Base-by-base conservation (phyloP, 1,140 invertebrate genomes). In the Papilio dardanus region DNA sequence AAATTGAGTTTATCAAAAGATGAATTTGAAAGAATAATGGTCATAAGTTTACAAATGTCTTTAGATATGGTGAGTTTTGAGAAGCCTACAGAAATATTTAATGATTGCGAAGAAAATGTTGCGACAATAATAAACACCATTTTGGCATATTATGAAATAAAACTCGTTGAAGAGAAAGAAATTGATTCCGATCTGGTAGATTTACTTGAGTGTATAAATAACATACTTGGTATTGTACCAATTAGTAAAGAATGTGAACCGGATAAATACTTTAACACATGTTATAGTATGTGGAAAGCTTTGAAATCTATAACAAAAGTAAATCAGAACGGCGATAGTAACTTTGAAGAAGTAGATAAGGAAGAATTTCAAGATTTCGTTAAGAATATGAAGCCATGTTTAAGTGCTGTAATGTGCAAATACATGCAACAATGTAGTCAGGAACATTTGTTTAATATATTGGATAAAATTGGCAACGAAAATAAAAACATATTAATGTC, bases 101-200 rank as follows among this genome's bases (percentile, higher is more conserved):
- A 69, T 35, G 83, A 91, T 42, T 85, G 82, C 31, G 88, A 83
- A 69, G 75, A 85, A 12, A 81, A 83, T 75, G 74, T 90, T 7
- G 33, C 83, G 21, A 86, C 76, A 37, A 85, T 91, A 71, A 85
- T 93, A 30, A 84, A 83, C 66, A 77, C 80, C 21, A 80, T 89
- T 50, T 78, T 93, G 28, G 77, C 79, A 78, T 93, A 90, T 78
- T 93, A 87, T 76, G 87, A 90, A 82, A 86, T 80, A 16, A 92
- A 89, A 77, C 85, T 92, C 73, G 81, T 89, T 6, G 74, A 85
- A 62, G 79, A 86, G n/a, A 91, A 88, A 74, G 90, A 89, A 80
- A 88, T 91, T 74, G 89, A 91, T 78, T 81, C 85, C 74, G 89
- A 89, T 81, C 80, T 93, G 40, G 75, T 92, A 5, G 92, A 93